These are phyloP conservation scores for Pyxicephalus adspersus DNA, from an alignment of 2,113 vertebrate genomes.

Conservation along the genomic window DNA sequence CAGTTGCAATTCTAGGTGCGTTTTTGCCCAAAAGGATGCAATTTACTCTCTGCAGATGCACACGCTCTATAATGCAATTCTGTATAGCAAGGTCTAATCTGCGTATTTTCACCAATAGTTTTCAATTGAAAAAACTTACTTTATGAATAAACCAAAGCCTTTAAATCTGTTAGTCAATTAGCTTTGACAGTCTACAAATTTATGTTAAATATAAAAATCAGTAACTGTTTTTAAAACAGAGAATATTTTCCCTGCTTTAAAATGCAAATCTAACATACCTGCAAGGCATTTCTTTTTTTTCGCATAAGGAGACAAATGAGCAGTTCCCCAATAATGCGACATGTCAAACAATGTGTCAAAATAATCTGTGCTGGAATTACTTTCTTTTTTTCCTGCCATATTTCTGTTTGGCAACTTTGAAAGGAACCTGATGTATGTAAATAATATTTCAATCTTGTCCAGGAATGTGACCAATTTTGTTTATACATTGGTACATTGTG, in stretches of 20 bases:
- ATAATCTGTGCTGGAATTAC: slow-evolving; percentile 28
- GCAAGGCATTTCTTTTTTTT: slow-evolving; percentile 7
- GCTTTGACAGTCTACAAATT: too few species aligned
- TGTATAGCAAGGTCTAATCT: too few species aligned
- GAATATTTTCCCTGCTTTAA: not conserved
- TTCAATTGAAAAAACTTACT: too few species aligned
- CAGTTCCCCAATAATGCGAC: slow-evolving; percentile 12
- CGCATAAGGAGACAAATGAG: not conserved
- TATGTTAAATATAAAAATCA: too few species aligned
- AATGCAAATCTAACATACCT: not conserved
- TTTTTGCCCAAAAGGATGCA: too few species aligned
- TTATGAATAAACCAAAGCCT: too few species aligned
- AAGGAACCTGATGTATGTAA: slow-evolving; percentile 13
- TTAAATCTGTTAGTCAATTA: too few species aligned
- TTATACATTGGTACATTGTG: slow-evolving; percentile 22
- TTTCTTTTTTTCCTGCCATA: slow-evolving; percentile 25
- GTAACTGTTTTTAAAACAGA: not conserved
- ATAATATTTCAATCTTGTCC: slow-evolving; percentile 18
- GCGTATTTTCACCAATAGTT: too few species aligned
- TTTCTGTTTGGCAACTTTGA: slow-evolving; percentile 26
- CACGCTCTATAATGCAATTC: too few species aligned
- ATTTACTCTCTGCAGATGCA: too few species aligned
- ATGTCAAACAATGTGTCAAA: slow-evolving; percentile 34
- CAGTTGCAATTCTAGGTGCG: too few species aligned
- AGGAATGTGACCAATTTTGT: slow-evolving; percentile 15